Conservation (phyloP, 1,140 invertebrate genomes). For the Brachionus sp. region DNA sequence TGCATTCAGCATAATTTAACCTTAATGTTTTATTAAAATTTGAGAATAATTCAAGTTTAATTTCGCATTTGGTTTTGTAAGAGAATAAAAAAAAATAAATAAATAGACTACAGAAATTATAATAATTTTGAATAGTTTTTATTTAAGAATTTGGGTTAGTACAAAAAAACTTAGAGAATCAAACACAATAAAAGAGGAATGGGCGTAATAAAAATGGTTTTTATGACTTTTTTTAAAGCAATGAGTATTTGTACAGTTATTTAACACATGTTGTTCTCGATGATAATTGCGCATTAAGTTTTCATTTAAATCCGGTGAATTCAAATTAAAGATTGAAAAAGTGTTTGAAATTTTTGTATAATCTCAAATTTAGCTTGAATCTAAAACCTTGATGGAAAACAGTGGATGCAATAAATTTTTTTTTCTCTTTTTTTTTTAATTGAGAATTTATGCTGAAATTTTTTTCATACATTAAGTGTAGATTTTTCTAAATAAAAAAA, state of each 20-base stretch:
- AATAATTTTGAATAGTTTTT: neutral
- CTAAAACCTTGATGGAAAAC: too few species aligned
- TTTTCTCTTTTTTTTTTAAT: too few species aligned
- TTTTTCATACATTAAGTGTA: too few species aligned
- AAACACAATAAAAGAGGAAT: neutral
- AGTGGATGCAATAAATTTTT: too few species aligned
- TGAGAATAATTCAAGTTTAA: neutral
- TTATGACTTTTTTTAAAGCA: neutral
- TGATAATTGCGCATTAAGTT: neutral
- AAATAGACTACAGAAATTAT: neutral
- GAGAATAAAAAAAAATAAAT: neutral
- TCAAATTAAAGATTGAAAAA: too few species aligned
- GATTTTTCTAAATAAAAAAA: too few species aligned
- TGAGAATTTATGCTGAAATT: too few species aligned
- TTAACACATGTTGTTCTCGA: neutral
- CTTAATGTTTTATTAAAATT: neutral
- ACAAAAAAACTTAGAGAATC: neutral
- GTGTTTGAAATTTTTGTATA: too few species aligned
- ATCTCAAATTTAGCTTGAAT: too few species aligned
- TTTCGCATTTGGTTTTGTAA: constrained; percentile 1
- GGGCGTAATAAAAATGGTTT: neutral
- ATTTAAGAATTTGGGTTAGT: constrained; percentile 6
- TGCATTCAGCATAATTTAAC: neutral
- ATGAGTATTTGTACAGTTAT: neutral
- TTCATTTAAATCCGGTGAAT: neutral